Conservation (phyloP, 2,888 invertebrate genomes). For the Dione juno region DNA sequence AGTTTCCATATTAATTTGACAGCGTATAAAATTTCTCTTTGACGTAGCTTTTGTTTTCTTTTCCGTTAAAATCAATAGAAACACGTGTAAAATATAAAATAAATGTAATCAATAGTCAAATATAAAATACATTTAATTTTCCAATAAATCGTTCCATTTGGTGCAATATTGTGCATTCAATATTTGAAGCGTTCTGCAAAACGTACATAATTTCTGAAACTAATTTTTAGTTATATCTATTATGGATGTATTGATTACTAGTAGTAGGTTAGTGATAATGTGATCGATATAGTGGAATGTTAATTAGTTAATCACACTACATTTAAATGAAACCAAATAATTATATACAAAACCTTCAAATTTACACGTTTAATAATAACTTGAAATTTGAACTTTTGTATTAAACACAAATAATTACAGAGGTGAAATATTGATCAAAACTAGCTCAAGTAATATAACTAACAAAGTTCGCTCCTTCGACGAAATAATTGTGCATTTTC, state of each 20-base stretch:
- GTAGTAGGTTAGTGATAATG: too few species aligned
- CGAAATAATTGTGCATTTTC: conserved; percentile 16
- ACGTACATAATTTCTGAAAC: not conserved
- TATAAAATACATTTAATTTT: not conserved
- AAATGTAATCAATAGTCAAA: not conserved
- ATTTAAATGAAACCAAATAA: too few species aligned
- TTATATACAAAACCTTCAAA: too few species aligned
- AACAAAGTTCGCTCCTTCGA: not conserved
- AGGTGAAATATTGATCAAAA: not conserved
- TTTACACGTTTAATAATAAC: not conserved
- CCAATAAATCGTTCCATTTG: not conserved
- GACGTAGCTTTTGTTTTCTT: not conserved
- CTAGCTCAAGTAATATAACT: conserved; percentile 15
- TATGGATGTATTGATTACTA: too few species aligned
- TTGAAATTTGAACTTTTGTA: not conserved
- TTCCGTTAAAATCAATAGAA: not conserved
- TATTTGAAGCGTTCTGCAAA: not conserved
- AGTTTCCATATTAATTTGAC: not conserved
- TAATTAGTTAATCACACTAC: too few species aligned
- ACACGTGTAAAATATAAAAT: not conserved
- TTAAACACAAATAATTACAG: not conserved
- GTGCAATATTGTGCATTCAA: not conserved
- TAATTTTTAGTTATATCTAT: too few species aligned
- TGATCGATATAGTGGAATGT: too few species aligned
- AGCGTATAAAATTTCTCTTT: not conserved